Evolutionary conservation across 2,888 invertebrate species (phyloP).

Genomic region (Monoplex corrugatus): DNA sequence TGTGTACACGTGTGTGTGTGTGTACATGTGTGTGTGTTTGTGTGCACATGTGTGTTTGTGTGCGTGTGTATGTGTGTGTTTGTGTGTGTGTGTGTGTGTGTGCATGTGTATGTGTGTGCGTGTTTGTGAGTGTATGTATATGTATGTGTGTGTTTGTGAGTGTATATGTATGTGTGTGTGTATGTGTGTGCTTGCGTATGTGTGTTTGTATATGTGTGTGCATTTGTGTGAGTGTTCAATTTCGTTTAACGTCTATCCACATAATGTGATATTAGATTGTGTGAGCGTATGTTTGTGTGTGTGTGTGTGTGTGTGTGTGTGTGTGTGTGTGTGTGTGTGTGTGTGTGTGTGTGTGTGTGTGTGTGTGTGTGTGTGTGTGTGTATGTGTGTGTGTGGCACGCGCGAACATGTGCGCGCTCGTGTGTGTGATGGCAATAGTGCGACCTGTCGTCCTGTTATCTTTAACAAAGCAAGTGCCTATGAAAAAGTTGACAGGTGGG

Average conservation of each 20-base stretch:
- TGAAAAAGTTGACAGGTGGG: too few species aligned
- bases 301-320: background rate
- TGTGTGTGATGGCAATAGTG: slow-evolving; percentile 16
- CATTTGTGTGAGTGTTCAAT: too few species aligned
- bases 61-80: background rate
- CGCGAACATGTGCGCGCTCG: slow-evolving; percentile 14
- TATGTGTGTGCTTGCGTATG: slow-evolving; percentile 20
- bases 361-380: too few species aligned
- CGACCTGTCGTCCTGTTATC: too few species aligned
- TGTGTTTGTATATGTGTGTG: slow-evolving; percentile 29
- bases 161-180: too few species aligned
- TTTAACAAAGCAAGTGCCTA: too few species aligned
- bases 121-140: slow-evolving; percentile 34
- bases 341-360: background rate
- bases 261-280: too few species aligned
- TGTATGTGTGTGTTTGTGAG: slow-evolving; percentile 38
- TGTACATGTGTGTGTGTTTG: background rate
- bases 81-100: slow-evolving; percentile 1
- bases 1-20: background rate
- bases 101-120: slow-evolving; percentile 29
- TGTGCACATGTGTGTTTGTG: background rate
- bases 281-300: background rate
- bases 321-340: background rate
- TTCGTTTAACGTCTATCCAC: too few species aligned
- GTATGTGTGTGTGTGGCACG: background rate